Evolutionary conservation across 2,888 invertebrate genomes (phyloP), one percentile per base, ranked within the genome.

Genomic region (Sesamia inferens): DNA sequence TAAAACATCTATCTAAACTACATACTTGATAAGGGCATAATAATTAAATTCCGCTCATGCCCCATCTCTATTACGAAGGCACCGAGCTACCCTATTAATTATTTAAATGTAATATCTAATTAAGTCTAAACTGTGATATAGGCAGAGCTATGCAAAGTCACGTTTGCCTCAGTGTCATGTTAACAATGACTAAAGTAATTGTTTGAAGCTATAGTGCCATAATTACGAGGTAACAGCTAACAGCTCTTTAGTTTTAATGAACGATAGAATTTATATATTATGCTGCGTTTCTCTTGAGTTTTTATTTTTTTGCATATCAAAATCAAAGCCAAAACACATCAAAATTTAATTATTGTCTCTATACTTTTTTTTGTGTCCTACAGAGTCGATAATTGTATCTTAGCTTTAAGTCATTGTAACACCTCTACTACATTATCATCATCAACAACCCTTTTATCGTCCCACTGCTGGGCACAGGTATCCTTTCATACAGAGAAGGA

Each of bases 81-180:
- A 74, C 74, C 58, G 24, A 75, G 86, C 78, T 59, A 64, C 72
- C 65, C 76, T 68, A 74, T 83, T 83, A 84, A 84, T 86, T 86
- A 86, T 85, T 84, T 87, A 80, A 87, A 87, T 87, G 80, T 85
- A 79, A 87, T 87, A 85, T 85, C 89, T 85, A 90, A 89, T 90
- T 87, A 87, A 88, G 85, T 84, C 85, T 81, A 85, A 86, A 83
- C 79, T 80, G 81, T 79, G 76, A 77, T 85, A 81, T 81, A 85
- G 76, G 74, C 74, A 65, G 65, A 75, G 68, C 68, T 76, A 88
- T 88, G 88, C 88, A 47, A 54, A 73, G 89, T 84, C 90, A 84
- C 84, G 81, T 81, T 47, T 65, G 54, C 71, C 57, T 54, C 39
- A 61, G 51, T 66, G 55, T 71, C 71, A 76, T 81, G 81, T 74